A percentile compares a stretch with the other conserved stretches of the same genome.
Evolutionary conservation across 2,888 invertebrate genomes (phyloP).

Genomic region (Drosophila imparisetae): DNA sequence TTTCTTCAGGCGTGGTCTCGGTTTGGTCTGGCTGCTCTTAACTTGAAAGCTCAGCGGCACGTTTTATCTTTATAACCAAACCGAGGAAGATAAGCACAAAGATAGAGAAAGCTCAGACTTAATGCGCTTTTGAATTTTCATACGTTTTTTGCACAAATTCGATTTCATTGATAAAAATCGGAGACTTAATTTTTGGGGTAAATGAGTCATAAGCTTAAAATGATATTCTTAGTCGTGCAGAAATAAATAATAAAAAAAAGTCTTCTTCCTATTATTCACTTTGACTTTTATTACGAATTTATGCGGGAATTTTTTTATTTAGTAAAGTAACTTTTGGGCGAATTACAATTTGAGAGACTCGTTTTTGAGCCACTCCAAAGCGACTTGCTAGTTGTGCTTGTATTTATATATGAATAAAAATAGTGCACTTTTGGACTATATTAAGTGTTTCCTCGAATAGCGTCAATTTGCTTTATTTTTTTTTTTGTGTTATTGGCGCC

Average conservation of each 20-base stretch:
- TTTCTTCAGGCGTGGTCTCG: constrained; percentile 18
- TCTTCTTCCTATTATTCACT: constrained; percentile 5
- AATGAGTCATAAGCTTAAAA: constrained; percentile 31
- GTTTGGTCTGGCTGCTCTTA: background rate
- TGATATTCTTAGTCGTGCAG: constrained; percentile 7
- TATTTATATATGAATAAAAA: background rate
- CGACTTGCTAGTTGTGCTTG: background rate
- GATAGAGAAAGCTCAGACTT: background rate
- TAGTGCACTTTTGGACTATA: background rate
- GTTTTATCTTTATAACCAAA: constrained; percentile 35
- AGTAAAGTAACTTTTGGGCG: background rate
- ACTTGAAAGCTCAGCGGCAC: constrained; percentile 8
- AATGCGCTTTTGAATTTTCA: background rate
- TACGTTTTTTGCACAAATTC: constrained; percentile 1
- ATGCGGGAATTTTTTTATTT: constrained; percentile 11
- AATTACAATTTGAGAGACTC: background rate
- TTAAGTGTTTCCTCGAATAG: constrained; percentile 35
- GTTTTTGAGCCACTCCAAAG: background rate
- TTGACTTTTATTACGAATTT: constrained; percentile 5
- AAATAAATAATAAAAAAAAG: background rate
- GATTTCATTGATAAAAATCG: constrained; percentile 42
- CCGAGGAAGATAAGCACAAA: background rate
- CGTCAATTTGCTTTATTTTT: constrained; percentile 52
- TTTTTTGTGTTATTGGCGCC: constrained; percentile 68
- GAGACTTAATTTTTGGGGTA: background rate